Evolutionary conservation across 1,140 invertebrate genomes (phyloP).

Genomic region (Oncopodura yosiiana): DNA sequence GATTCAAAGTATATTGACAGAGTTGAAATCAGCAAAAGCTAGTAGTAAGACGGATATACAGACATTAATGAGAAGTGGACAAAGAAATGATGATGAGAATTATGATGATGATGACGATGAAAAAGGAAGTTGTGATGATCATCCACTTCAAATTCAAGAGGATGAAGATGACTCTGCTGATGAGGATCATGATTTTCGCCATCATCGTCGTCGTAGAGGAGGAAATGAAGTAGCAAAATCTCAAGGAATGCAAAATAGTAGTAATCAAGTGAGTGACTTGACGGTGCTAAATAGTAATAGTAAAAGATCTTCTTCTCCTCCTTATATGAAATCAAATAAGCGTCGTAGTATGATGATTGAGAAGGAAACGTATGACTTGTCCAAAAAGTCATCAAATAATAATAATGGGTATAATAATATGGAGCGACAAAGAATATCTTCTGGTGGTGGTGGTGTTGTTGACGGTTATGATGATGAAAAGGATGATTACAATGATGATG

Average conservation of each 20-base stretch:
- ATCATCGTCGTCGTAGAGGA: not conserved
- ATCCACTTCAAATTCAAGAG: not conserved
- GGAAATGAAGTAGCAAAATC: constrained; percentile 20
- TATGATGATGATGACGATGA: constrained; percentile 28
- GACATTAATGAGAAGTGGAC: too few relatives aligned
- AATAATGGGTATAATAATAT: constrained; percentile 13
- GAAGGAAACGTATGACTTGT: constrained; percentile 9
- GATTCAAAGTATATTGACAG: constrained; percentile 27
- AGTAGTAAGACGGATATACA: not conserved
- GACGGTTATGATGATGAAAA: constrained; percentile 18
- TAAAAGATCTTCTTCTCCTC: constrained; percentile 3
- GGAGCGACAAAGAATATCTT: constrained; percentile 4
- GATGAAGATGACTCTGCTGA: not conserved
- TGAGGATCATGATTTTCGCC: constrained; percentile 9
- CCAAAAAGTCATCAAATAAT: constrained; percentile 4
- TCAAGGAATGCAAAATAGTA: too few relatives aligned
- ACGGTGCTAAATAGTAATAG: not conserved
- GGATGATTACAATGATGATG: not conserved
- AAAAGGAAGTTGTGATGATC: not conserved
- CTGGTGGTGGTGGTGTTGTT: not conserved
- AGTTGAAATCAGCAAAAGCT: constrained; percentile 30
- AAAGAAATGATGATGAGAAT: constrained; percentile 4
- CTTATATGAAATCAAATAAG: not conserved
- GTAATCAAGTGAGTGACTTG: too few relatives aligned
- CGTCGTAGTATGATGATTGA: not conserved